Base-by-base conservation (phyloP, 1,140 invertebrate genomes). In the Atta colombica region DNA sequence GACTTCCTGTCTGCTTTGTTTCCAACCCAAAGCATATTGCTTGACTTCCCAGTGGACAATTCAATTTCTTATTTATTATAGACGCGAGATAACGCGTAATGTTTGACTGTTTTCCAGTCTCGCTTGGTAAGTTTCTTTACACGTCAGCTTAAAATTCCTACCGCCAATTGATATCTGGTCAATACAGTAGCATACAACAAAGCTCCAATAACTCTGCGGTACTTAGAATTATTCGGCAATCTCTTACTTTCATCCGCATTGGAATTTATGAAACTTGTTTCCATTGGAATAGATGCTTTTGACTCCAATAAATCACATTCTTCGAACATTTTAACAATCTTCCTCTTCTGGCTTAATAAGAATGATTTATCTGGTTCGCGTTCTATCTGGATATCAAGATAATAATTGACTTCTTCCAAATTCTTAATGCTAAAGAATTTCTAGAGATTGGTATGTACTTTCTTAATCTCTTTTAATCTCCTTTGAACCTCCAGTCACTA, bases 341-440 rank as follows among this genome's bases (percentile, higher is more conserved):
- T 86, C 10, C 65, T 49, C 3, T 49, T 58, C 3, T 86, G 82
- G 14, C 55, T 82, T 0, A 89, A 35, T 35, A 87, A 31, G 18
- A 87, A 78, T 0, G 78, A 84, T 1, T 66, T 60, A 45, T 89
- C 65, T 7, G 1, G 0, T 2, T 74, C 6, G 6, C 74, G 74
- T 58, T 84, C 60, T 12, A 84, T 58, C 6, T 87, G 35, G 0
- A 78, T 80, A 1, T 77, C 74, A 0, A 90, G 58, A 39, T 31
- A 90, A 18, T 86, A 21, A 0, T 28, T 63, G 0, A 80, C 77
- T 0, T 86, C 18, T 6, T 77, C 78, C 0, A 90, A 53, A 45
- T 90, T 78, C n/a, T 86, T 90, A 1, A 90, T 71, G 0, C 80
- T 2, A n/a, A 88, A 90, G 49, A 71, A 28, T 63, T 31, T 10